Evolutionary conservation across 2,797 vertebrate genomes (phyloP), one percentile per base, ranked within the genome.

Genomic region (Gallinago nigripennis): DNA sequence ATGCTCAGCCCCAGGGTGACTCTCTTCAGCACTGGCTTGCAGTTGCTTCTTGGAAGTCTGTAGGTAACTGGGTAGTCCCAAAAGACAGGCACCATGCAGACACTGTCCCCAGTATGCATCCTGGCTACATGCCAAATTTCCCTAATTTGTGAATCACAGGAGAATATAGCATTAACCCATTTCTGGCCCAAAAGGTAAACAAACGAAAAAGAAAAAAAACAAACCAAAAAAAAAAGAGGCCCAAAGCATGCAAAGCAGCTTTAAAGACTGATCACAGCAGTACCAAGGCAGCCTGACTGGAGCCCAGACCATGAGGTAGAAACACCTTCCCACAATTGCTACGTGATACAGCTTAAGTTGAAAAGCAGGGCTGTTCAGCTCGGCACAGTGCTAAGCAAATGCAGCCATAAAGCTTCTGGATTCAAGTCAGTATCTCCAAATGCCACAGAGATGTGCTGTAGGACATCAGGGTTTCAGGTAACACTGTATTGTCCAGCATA

Each of bases 401-500:
- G 6, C 7, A 53, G 53, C 57, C n/a, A 45, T 15, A 75, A 70
- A 77, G 20, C 14, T 88, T 88, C 39, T 78, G 79, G 48, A 37
- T 75, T 19, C 76, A 46, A 50, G 61, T 45, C 4, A 48, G 11
- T 27, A n/a, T 37, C 17, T 71, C 33, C 69, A 78, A 57, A 68
- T 72, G 16, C 6, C 69, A 61, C 6, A 11, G 35, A 75, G 33
- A 33, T 82, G 37, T 54, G 61, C 35, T 41, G 9, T 75, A 20
- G 27, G 25, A 80, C 23, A 15, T 57, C 31, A 50, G 28, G 12
- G 6, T 9, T 92, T 79, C 19, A 15, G 57, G 10, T 12, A 82
- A 35, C 2, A 4, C 27, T 60, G 17, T 4, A 8, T 2, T 69
- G 33, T 0, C 0, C 30, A 72, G 27, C 25, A 30, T 8, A 69